Base-by-base conservation (phyloP, 35 echinoderm and acorn worm species). In the Ophiothrix spiculata region DNA sequence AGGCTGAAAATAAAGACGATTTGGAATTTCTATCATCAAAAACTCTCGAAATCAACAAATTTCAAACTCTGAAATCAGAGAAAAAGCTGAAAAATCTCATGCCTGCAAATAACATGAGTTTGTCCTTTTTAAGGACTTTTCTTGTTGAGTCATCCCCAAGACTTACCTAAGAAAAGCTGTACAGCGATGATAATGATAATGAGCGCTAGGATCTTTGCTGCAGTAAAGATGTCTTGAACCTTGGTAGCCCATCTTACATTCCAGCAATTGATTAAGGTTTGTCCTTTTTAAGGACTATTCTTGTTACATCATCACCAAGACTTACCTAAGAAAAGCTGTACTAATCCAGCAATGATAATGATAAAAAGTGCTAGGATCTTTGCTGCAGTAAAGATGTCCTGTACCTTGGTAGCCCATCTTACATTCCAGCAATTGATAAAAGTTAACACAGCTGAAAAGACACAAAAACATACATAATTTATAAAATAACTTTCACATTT, bases 141-240 rank as follows among this genome's bases (percentile, higher is more conserved):
- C n/a, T n/a, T n/a, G n/a, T n/a, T n/a, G n/a, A n/a, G n/a, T n/a
- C 36, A 39, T 4, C 21, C 33, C 45, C 31, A 3, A 56, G 23
- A 93, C 94, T 88, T 84, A 97, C 94, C 94, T 1, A 41, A 75
- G 80, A 73, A 85, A n/a, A 96, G 56, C 36, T 89, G 89, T 35
- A 96, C 80, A 32, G 87, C 83, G 23, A 97, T 39, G 6, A 97
- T 93, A 75, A 97, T 97, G 83, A 97, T 56, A 23, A 92, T 83
- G 3, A 97, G 87, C 32, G 90, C 94, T 1, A 97, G 32, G 0
- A 97, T 87, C 88, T 97, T 97, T 29, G 94, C 86, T 3, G 87
- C 87, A 0, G 94, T 97, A 79, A 97, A 97, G 35, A 97, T 21
- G 80, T 97, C 91, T 82, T 97, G 94, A 8, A 97, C 90, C 4